Conservation (phyloP, 1,140 invertebrate genomes). For the Drosophila malerkotliana region DNA sequence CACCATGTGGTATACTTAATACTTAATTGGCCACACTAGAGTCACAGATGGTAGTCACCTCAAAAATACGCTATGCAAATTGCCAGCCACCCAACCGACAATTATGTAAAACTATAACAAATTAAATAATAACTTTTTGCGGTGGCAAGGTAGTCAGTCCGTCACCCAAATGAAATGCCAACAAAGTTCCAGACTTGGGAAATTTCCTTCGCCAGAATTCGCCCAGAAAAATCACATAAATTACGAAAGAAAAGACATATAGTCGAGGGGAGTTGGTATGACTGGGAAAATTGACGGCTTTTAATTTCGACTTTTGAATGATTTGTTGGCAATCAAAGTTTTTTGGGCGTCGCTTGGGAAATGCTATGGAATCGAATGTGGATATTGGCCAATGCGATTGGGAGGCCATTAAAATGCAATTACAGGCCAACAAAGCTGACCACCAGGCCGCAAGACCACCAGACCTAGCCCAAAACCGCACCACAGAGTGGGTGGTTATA, state of each 20-base stretch:
- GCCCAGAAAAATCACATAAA: constrained; percentile 50
- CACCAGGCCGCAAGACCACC: constrained; percentile 4
- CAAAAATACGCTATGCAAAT: constrained; percentile 46
- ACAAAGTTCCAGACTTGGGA: constrained; percentile 30
- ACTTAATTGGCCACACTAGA: constrained; percentile 53
- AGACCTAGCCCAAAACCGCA: constrained; percentile 4
- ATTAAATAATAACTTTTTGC: constrained; percentile 58
- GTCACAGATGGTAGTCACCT: constrained; percentile 19
- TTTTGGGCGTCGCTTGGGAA: constrained; percentile 48
- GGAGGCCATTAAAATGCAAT: constrained; percentile 78
- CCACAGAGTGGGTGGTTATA: constrained; percentile 46
- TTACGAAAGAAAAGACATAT: constrained; percentile 29
- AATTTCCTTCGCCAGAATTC: constrained; percentile 14
- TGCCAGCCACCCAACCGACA: constrained; percentile 46
- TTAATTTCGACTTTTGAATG: constrained; percentile 68
- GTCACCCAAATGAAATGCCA: constrained; percentile 18
- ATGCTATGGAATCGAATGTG: constrained; percentile 26
- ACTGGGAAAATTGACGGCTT: constrained; percentile 38
- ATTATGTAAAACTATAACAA: constrained; percentile 65
- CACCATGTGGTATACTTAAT: constrained; percentile 77
- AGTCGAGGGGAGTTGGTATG: constrained; percentile 12
- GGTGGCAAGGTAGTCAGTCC: constrained; percentile 12
- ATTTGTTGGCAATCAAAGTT: constrained; percentile 62
- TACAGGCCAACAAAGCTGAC: constrained; percentile 41
- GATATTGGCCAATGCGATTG: constrained; percentile 35